These are phyloP conservation scores for Anastrepha ludens DNA, from an alignment of 1,140 invertebrate genomes.

Conservation along the genomic window DNA sequence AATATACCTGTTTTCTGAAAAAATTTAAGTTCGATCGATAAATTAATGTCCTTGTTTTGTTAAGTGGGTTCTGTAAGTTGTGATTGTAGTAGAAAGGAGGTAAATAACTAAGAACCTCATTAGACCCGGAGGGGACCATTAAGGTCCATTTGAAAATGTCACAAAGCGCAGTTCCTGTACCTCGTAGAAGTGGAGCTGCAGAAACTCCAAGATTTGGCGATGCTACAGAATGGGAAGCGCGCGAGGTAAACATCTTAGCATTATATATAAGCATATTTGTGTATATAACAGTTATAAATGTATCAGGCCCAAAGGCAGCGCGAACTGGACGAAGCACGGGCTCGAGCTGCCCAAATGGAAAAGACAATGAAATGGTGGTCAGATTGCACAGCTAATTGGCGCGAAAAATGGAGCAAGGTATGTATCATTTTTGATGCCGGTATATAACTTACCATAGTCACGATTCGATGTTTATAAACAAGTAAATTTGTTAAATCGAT, in stretches of 20 bases:
- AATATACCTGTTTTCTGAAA: background rate
- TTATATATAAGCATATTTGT: no score
- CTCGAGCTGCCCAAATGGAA: constrained; percentile 96
- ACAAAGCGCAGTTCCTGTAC: background rate
- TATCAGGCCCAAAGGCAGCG: constrained; percentile 81
- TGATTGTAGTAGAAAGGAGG: no score
- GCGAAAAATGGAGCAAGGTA: constrained; percentile 97
- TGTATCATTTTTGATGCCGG: background rate
- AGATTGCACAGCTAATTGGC: constrained; percentile 79
- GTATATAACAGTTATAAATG: no score
- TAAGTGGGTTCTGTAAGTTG: no score
- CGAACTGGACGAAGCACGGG: constrained; percentile 92
- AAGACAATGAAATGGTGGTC: constrained; percentile 99
- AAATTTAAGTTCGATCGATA: background rate
- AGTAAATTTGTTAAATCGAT: constrained; percentile 57
- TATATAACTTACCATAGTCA: background rate
- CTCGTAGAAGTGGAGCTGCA: constrained; percentile 58
- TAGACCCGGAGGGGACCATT: background rate
- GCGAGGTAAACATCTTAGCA: constrained; percentile 75
- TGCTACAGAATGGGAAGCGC: constrained; percentile 81
- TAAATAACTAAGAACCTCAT: no score
- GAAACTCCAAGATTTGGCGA: constrained; percentile 75
- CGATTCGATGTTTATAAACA: background rate
- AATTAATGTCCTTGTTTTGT: no score
- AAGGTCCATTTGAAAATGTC: background rate